Percentiles rank a stretch among this genome's conserved stretches.
These are phyloP conservation scores for Drosophila parvula DNA, from an alignment of 1,140 invertebrate species.

Conservation along the genomic window DNA sequence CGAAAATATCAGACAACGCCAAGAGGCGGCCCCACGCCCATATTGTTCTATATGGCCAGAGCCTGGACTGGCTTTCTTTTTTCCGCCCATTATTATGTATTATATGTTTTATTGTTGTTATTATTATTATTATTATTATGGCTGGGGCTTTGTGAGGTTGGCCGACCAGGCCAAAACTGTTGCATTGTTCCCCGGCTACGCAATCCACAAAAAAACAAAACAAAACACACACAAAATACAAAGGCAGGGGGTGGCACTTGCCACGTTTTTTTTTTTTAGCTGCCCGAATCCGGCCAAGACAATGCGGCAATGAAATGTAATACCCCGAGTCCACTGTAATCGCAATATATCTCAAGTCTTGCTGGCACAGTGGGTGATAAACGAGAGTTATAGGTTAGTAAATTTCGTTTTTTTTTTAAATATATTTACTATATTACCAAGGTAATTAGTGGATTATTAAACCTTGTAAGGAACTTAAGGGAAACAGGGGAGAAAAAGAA, in stretches of 20 bases:
- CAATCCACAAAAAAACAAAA: slow-evolving; percentile 16
- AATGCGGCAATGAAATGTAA: slow-evolving; percentile 49
- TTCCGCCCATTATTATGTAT: slow-evolving; percentile 34
- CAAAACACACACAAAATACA: slow-evolving; percentile 20
- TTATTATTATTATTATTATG: slow-evolving; percentile 20
- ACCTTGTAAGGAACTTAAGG: too few species aligned
- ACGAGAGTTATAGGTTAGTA: too few species aligned
- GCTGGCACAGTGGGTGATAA: slow-evolving; percentile 3
- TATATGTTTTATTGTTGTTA: slow-evolving; percentile 31
- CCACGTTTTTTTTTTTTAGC: slow-evolving; percentile 44
- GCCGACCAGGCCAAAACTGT: slow-evolving; percentile 54
- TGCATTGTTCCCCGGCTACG: slow-evolving; percentile 52
- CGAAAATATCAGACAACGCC: slow-evolving; percentile 57
- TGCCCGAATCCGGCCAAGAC: slow-evolving; percentile 20
- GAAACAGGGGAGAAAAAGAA: too few species aligned
- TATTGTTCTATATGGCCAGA: slow-evolving; percentile 20
- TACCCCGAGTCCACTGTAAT: slow-evolving; percentile 42
- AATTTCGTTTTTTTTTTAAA: not conserved
- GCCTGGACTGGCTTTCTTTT: slow-evolving; percentile 9
- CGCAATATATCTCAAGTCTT: slow-evolving; percentile 21
- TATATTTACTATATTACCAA: too few species aligned
- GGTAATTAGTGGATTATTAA: too few species aligned
- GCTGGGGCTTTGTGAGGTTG: slow-evolving; percentile 26
- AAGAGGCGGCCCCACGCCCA: slow-evolving; percentile 39
- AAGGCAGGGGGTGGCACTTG: slow-evolving; percentile 19